phyloP scores from a whole-genome alignment of 2,113 vertebrate genomes.

The Cygnus atratus region DNA sequence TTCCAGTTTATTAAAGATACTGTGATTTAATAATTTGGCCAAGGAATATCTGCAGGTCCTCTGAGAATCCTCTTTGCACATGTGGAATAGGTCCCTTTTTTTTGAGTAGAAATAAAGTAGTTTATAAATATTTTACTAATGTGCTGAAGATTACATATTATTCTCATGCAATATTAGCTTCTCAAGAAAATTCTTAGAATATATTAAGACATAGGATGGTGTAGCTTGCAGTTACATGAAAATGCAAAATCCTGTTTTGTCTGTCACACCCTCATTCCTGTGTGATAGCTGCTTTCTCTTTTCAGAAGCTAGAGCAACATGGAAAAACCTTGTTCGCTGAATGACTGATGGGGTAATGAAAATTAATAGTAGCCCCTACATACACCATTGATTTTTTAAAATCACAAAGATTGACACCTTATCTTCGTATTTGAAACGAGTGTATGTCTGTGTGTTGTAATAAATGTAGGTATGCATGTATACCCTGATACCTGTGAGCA shows the following conservation, averaged over 20 bases:
- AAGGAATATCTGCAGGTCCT: background rate
- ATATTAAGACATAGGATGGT: background rate
- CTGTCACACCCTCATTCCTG: background rate
- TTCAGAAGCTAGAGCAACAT: slow-evolving; percentile 20
- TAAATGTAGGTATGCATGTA: slow-evolving; percentile 22
- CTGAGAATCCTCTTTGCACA: background rate
- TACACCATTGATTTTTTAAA: slow-evolving; percentile 5
- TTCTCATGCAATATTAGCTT: background rate
- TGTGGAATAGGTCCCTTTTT: background rate
- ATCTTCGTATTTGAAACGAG: background rate
- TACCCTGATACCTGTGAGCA: background rate
- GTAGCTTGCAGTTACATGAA: slow-evolving; percentile 8
- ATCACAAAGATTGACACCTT: slow-evolving; percentile 9
- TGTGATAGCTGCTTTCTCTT: background rate
- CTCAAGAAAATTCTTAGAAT: background rate
- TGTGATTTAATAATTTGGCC: slow-evolving; percentile 35
- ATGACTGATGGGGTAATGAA: slow-evolving; percentile 17
- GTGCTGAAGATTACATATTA: background rate
- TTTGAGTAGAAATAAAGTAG: background rate
- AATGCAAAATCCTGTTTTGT: background rate
- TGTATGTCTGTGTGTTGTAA: background rate
- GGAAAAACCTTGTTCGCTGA: slow-evolving; percentile 26
- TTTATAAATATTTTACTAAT: slow-evolving; percentile 1
- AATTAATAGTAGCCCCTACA: slow-evolving; percentile 5
- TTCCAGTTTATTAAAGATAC: slow-evolving; percentile 42